phyloP scores from a whole-genome alignment of 2,888 invertebrate species.

The Omphaloscelis lunosa region DNA sequence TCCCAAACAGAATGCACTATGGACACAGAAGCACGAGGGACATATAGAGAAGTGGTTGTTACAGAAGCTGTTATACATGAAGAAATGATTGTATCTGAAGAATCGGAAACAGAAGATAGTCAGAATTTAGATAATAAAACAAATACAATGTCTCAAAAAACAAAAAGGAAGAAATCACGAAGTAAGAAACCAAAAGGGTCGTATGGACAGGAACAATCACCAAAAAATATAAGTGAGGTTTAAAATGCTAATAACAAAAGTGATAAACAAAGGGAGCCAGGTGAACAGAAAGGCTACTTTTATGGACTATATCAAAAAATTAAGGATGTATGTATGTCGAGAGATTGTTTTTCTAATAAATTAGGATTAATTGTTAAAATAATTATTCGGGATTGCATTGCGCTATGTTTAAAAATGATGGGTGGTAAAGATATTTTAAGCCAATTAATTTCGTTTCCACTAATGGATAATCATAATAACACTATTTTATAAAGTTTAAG shows the following conservation, averaged over 20 bases:
- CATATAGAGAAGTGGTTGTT: too few relatives aligned
- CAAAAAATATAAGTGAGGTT: not conserved
- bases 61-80: not conserved
- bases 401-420: too few relatives aligned
- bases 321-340: not conserved
- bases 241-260: not conserved
- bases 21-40: not conserved
- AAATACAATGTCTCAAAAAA: too few relatives aligned
- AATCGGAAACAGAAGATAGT: not conserved
- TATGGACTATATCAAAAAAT: slow-evolving; percentile 5
- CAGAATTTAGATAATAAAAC: not conserved
- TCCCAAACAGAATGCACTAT: not conserved
- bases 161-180: not conserved
- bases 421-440: too few relatives aligned
- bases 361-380: too few relatives aligned
- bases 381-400: too few relatives aligned
- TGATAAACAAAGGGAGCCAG: not conserved
- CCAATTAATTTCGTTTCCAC: too few relatives aligned
- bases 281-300: not conserved
- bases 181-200: not conserved
- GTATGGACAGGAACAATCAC: not conserved
- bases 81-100: slow-evolving; percentile 1
- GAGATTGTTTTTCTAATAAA: too few relatives aligned
- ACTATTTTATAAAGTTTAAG: too few relatives aligned
- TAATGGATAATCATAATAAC: too few relatives aligned